Percentiles rank a stretch among this genome's conserved stretches.
phyloP scores from a whole-genome alignment of 35 echinoderm and acorn worm genomes.

The Lytechinus variegatus region DNA sequence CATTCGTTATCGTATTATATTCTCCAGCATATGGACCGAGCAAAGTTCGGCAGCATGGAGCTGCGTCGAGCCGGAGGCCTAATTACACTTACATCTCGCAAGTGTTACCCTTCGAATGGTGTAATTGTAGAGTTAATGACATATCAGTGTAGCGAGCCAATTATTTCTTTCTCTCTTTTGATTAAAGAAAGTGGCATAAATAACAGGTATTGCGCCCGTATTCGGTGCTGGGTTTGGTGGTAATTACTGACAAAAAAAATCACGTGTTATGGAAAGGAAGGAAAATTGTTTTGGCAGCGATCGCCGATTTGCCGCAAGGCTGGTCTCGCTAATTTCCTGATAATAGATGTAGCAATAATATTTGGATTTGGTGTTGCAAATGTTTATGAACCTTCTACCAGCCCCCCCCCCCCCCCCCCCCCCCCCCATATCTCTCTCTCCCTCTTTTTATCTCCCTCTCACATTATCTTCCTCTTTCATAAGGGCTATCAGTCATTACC shows the following conservation, averaged over 20 bases:
- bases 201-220: not conserved
- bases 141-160: not conserved
- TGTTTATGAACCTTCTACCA: not conserved
- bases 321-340: not conserved
- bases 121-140: slow-evolving; percentile 2
- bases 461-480: not conserved
- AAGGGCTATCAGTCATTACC: not conserved
- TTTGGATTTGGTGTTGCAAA: not conserved
- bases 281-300: not conserved
- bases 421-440: not conserved
- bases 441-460: not conserved
- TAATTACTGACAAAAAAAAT: not conserved
- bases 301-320: not conserved
- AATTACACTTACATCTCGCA: not conserved
- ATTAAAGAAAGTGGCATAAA: not conserved
- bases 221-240: not conserved
- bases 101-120: not conserved
- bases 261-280: not conserved
- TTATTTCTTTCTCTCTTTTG: not conserved
- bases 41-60: not conserved
- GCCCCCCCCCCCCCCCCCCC: too few relatives aligned
- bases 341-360: slow-evolving; percentile 15
- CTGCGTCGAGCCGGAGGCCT: not conserved
- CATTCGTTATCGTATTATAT: not conserved
- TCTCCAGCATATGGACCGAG: not conserved